phyloP scores from a whole-genome alignment of 2,113 vertebrate genomes.

The Odobenus rosmarus region DNA sequence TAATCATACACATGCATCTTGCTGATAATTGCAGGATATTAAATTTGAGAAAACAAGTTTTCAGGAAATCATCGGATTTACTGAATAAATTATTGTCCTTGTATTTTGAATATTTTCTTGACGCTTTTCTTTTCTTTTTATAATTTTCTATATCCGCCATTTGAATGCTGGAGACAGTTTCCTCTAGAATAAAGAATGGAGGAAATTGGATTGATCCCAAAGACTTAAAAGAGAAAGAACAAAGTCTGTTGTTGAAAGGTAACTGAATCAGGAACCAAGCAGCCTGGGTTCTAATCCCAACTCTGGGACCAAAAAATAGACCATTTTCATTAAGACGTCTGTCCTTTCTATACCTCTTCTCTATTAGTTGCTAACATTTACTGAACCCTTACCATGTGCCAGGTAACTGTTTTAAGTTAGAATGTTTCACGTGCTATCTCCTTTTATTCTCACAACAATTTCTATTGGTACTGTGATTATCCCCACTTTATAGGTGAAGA shows the following conservation, averaged over 20 bases:
- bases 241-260: not conserved
- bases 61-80: not conserved
- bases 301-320: not conserved
- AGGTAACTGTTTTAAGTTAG: not conserved
- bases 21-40: not conserved
- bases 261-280: not conserved
- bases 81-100: not conserved
- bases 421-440: not conserved
- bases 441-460: not conserved
- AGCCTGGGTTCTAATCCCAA: not conserved
- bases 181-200: not conserved
- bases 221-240: not conserved
- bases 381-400: not conserved
- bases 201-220: not conserved
- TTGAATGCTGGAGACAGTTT: not conserved
- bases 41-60: conserved; percentile 16
- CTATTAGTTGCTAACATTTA: not conserved
- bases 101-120: not conserved
- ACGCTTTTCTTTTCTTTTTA: not conserved
- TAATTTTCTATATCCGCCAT: not conserved
- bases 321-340: not conserved
- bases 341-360: not conserved
- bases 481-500: not conserved
- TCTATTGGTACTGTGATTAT: not conserved
- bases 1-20: not conserved